A percentile compares a stretch with the other conserved stretches of the same genome.
Evolutionary conservation across 1,140 invertebrate species (phyloP).

Genomic region (Pachypeltis micranthus): DNA sequence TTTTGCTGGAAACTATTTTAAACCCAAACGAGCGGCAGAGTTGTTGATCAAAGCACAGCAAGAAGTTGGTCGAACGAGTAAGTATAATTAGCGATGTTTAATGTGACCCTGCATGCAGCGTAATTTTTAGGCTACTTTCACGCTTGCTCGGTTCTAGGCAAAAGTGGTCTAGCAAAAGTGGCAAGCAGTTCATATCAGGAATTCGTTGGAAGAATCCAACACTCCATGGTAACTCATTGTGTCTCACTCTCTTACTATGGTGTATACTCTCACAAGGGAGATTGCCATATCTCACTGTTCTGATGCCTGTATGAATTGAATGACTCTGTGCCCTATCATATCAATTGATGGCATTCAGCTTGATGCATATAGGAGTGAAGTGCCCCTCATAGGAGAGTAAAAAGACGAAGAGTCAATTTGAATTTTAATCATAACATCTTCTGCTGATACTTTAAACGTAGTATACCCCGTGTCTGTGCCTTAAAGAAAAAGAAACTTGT

Average conservation of each 20-base stretch:
- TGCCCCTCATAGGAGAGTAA: too few species aligned
- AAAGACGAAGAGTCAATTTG: too few species aligned
- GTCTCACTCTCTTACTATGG: neutral
- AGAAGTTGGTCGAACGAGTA: slow-evolving; percentile 38
- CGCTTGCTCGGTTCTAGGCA: neutral
- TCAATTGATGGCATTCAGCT: too few species aligned
- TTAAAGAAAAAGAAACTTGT: neutral
- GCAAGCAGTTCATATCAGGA: neutral
- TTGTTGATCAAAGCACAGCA: slow-evolving; percentile 40
- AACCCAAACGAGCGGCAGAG: slow-evolving; percentile 49
- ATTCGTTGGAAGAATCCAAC: neutral
- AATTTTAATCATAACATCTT: too few species aligned
- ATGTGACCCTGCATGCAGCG: neutral
- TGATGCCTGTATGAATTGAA: too few species aligned
- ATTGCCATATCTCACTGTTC: too few species aligned
- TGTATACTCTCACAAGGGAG: too few species aligned
- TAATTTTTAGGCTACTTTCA: neutral
- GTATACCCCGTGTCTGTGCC: too few species aligned
- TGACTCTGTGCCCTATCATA: too few species aligned
- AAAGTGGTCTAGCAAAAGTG: neutral
- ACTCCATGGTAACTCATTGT: neutral
- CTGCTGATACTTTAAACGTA: too few species aligned
- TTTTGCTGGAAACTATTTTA: slow-evolving; percentile 58
- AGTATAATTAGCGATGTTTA: slow-evolving; percentile 17
- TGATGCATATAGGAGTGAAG: too few species aligned